Evolutionary conservation across 2,797 vertebrate species (phyloP).

Genomic region (Brachyalestes nurse): DNA sequence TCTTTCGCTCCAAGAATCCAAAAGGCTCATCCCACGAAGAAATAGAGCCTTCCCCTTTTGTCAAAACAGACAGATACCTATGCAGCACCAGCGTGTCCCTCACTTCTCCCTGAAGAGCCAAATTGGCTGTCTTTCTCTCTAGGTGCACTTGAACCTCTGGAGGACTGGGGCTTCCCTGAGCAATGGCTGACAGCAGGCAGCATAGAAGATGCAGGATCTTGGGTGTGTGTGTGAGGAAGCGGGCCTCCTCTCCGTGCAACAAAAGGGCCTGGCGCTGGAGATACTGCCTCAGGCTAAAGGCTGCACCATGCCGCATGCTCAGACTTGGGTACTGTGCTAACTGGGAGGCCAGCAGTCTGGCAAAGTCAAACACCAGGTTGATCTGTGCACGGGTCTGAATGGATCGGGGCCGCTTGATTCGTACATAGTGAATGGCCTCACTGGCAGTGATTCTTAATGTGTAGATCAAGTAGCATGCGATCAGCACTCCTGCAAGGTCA

Average conservation of each 20-base stretch:
- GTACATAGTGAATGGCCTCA: constrained; percentile 82
- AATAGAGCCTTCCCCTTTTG: constrained; percentile 59
- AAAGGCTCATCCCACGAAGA: constrained; percentile 78
- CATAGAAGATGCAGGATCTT: constrained; percentile 84
- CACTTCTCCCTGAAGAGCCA: constrained; percentile 69
- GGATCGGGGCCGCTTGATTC: constrained; percentile 80
- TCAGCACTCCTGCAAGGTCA: constrained; percentile 77
- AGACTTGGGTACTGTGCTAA: constrained; percentile 76
- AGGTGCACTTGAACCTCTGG: constrained; percentile 71
- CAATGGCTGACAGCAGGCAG: constrained; percentile 73
- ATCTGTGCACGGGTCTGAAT: constrained; percentile 84
- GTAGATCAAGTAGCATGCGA: constrained; percentile 84
- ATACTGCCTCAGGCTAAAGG: constrained; percentile 80
- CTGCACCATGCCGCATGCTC: constrained; percentile 66
- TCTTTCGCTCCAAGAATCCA: constrained; percentile 74
- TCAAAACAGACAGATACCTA: constrained; percentile 70
- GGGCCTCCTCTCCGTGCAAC: constrained; percentile 82
- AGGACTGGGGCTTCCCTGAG: constrained; percentile 65
- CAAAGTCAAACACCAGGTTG: constrained; percentile 82
- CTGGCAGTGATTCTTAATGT: constrained; percentile 79
- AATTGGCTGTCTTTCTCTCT: constrained; percentile 69
- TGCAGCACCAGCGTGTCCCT: constrained; percentile 73
- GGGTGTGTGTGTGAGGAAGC: constrained; percentile 76
- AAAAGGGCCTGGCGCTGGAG: constrained; percentile 77
- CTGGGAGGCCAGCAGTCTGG: constrained; percentile 76